Conservation (phyloP, 2,113 vertebrate genomes). For the Struthidea cinerea region DNA sequence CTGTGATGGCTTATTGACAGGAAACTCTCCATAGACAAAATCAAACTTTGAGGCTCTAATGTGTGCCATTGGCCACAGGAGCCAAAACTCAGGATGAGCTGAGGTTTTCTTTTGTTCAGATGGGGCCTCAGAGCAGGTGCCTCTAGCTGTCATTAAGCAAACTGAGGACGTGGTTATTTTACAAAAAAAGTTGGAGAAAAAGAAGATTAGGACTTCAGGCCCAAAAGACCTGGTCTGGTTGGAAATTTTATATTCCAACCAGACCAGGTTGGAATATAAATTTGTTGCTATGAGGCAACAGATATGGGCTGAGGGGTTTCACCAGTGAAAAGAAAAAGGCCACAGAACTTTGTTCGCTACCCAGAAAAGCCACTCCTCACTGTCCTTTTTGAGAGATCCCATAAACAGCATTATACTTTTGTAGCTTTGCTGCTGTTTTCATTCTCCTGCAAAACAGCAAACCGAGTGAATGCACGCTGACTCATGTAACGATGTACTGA, state of each 20-base stretch:
- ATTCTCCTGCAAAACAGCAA: not conserved
- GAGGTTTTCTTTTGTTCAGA: not conserved
- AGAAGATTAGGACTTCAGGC: not conserved
- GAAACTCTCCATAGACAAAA: not conserved
- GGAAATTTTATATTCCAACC: not conserved
- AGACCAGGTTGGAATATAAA: too few species aligned
- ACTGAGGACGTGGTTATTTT: not conserved
- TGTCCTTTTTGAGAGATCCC: not conserved
- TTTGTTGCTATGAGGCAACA: not conserved
- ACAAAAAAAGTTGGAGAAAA: not conserved
- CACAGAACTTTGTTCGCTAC: not conserved
- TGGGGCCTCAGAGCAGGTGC: not conserved
- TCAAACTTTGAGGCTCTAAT: not conserved
- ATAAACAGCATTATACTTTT: not conserved
- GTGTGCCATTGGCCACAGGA: not conserved
- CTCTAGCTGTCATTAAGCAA: not conserved
- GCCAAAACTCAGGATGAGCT: not conserved
- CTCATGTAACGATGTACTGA: not conserved
- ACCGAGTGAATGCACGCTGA: not conserved
- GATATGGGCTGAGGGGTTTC: not conserved
- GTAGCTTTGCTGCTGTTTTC: not conserved
- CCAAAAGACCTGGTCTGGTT: not conserved
- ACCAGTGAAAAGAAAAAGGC: not conserved
- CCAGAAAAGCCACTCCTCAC: not conserved
- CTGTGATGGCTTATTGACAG: conserved; percentile 1